A percentile compares a stretch with the other conserved stretches of the same genome.
phyloP scores from a whole-genome alignment of 2,888 invertebrate species.

The Phrixothrix hirtus region DNA sequence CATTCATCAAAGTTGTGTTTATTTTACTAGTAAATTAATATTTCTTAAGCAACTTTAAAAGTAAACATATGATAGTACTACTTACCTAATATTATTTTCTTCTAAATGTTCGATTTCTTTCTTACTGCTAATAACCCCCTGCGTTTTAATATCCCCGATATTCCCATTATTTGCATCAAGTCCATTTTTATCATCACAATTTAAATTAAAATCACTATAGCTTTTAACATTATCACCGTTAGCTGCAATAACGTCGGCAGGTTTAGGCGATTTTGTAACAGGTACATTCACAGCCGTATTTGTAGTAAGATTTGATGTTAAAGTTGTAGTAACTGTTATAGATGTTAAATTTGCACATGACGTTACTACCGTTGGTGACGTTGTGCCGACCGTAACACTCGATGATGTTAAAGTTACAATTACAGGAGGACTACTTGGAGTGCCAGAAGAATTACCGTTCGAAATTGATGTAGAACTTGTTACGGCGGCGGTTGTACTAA shows the following conservation, averaged over 20 bases:
- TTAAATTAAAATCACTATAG: conserved; percentile 41
- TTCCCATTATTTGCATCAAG: conserved; percentile 20
- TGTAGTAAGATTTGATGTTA: conserved; percentile 16
- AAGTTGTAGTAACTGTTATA: conserved; percentile 16
- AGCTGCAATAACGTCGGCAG: conserved; percentile 15
- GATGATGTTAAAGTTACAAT: conserved; percentile 33
- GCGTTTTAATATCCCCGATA: conserved; percentile 8
- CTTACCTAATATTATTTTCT: conserved; percentile 29
- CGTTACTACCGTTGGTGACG: conserved; percentile 31
- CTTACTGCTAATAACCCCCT: conserved; percentile 20
- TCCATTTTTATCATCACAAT: conserved; percentile 13
- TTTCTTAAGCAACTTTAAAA: too few species aligned
- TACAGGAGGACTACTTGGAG: conserved; percentile 33
- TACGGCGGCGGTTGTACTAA: conserved; percentile 27
- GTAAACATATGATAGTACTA: too few species aligned
- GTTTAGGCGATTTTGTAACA: conserved; percentile 35
- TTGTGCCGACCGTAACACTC: conserved; percentile 26
- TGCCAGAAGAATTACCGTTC: conserved; percentile 15
- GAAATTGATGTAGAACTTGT: conserved; percentile 39
- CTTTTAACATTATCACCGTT: conserved; percentile 31
- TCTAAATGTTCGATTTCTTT: conserved; percentile 20
- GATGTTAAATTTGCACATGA: conserved; percentile 34
- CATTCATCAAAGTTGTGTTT: too few species aligned
- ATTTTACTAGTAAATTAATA: too few species aligned
- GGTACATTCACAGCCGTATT: conserved; percentile 46